These are phyloP conservation scores for Beroe forskalii DNA, from an alignment of 37 sponge, comb jelly and placozoan genomes.

Conservation along the genomic window DNA sequence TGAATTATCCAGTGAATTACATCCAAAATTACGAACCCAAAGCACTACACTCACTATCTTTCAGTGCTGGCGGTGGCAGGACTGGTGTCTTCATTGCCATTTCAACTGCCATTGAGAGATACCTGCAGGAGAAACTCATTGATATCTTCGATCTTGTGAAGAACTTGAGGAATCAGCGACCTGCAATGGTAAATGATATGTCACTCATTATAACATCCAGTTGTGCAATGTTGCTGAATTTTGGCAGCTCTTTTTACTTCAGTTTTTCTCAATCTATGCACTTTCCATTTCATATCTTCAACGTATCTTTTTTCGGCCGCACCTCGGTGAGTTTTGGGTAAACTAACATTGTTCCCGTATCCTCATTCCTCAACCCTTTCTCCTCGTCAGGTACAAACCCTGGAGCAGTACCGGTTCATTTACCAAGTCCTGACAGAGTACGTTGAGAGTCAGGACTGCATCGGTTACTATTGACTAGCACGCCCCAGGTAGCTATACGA, in stretches of 20 bases:
- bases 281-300: too few species aligned
- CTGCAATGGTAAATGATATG: conserved; percentile 55
- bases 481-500: conserved; percentile 61
- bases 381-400: conserved; percentile 20
- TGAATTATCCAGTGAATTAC: too few species aligned
- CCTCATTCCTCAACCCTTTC: too few species aligned
- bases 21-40: too few species aligned
- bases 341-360: too few species aligned
- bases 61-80: conserved; percentile 63
- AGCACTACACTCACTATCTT: not conserved
- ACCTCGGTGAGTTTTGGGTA: too few species aligned
- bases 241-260: too few species aligned
- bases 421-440: conserved; percentile 57
- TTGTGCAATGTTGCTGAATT: too few species aligned
- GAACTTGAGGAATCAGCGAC: conserved; percentile 42
- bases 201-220: too few species aligned
- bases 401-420: conserved; percentile 62
- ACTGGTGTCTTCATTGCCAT: conserved; percentile 60
- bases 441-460: conserved; percentile 22
- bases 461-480: conserved; percentile 64
- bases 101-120: conserved; percentile 32
- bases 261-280: too few species aligned
- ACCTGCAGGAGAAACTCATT: conserved; percentile 60
- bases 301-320: too few species aligned
- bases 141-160: conserved; percentile 58